Evolutionary conservation across 1,140 invertebrate genomes (phyloP).

Genomic region (Magallana gigas): DNA sequence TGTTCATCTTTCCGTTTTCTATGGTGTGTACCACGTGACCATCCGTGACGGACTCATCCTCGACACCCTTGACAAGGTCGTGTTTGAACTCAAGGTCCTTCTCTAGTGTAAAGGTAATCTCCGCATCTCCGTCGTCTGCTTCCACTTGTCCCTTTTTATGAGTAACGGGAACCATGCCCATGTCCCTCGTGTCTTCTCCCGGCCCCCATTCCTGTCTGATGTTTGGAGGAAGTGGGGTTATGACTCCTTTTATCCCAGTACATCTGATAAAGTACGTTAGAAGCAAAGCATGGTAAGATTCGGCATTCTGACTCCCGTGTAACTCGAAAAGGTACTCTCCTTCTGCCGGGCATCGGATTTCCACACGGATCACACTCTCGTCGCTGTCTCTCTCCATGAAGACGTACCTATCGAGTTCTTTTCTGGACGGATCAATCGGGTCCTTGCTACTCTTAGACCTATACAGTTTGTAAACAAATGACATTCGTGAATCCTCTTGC

Average conservation of each 20-base stretch:
- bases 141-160: constrained; percentile 65
- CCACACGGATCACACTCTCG: constrained; percentile 57
- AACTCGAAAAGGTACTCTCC: constrained; percentile 67
- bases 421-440: constrained; percentile 47
- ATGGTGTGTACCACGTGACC: constrained; percentile 61
- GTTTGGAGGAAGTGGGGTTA: constrained; percentile 63
- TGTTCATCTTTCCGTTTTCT: constrained; percentile 63
- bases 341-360: constrained; percentile 61
- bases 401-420: constrained; percentile 63
- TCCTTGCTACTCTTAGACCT: constrained; percentile 52
- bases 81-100: constrained; percentile 67
- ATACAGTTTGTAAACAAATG: constrained; percentile 65
- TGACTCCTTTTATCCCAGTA: constrained; percentile 56
- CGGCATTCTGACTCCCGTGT: constrained; percentile 61
- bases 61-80: constrained; percentile 63
- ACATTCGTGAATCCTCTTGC: constrained; percentile 54
- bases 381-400: constrained; percentile 64
- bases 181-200: constrained; percentile 64
- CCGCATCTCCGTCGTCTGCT: constrained; percentile 65
- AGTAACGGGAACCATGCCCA: constrained; percentile 64
- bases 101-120: constrained; percentile 63
- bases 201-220: constrained; percentile 68
- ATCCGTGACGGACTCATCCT: constrained; percentile 55
- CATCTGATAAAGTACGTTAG: constrained; percentile 63
- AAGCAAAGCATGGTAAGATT: constrained; percentile 57